Percentiles rank a stretch among this genome's conserved stretches.
Conservation (phyloP, 1,140 invertebrate genomes). For the Phenacoccus solenopsis region DNA sequence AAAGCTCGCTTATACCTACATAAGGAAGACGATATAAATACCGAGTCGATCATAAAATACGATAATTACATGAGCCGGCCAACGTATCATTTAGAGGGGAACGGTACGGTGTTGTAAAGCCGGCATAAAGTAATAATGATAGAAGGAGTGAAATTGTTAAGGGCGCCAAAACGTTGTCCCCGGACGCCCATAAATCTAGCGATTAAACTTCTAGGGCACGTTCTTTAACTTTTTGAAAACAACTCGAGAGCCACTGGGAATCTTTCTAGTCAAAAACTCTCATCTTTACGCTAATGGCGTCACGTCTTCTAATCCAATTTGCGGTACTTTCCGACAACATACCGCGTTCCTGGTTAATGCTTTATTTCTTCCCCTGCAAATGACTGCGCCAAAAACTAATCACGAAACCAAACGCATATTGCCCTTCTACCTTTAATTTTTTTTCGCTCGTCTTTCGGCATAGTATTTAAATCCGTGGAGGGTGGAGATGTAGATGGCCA, state of each 20-base stretch:
- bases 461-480: too few relatives aligned
- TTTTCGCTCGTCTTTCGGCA: not conserved
- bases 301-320: constrained; percentile 16
- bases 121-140: constrained; percentile 12
- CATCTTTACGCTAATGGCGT: constrained; percentile 17
- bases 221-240: constrained; percentile 18
- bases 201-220: constrained; percentile 17
- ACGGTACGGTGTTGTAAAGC: not conserved
- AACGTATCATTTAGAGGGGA: not conserved
- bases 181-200: constrained; percentile 12
- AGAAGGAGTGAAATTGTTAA: constrained; percentile 14
- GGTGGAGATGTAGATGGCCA: too few relatives aligned
- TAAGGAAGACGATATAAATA: too few relatives aligned
- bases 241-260: constrained; percentile 15
- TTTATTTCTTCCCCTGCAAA: not conserved
- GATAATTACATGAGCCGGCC: not conserved
- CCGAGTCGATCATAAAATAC: not conserved
- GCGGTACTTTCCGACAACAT: constrained; percentile 12
- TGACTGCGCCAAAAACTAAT: constrained; percentile 15
- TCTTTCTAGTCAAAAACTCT: constrained; percentile 18
- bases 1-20: too few relatives aligned
- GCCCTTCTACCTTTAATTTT: not conserved
- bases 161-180: constrained; percentile 12
- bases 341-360: not conserved
- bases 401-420: constrained; percentile 1